Evolutionary conservation across 1,140 invertebrate genomes (phyloP), one percentile per base, ranked within the genome.

Genomic region (Eurytemora carolleeae): DNA sequence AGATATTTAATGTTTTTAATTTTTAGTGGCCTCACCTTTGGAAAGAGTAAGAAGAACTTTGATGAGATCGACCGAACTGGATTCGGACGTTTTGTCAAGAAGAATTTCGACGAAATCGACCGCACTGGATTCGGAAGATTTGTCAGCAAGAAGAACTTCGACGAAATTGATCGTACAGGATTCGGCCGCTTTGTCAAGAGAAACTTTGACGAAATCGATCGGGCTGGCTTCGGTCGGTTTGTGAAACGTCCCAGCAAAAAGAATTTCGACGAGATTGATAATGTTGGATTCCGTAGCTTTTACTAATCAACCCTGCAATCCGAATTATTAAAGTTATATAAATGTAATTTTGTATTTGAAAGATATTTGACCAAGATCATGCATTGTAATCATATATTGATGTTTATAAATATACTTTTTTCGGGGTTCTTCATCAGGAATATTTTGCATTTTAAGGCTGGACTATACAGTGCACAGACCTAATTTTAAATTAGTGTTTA

Each of bases 31-130:
- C 22, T 59, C 22, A 59, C 22, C 52, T 65, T 65, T 26, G 67
- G 67, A 18, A 60, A 59, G 53, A 24, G 61, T 26, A 67, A 76
- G 72, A 66, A 72, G 18, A 76, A 76, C 64, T 73, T 76, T 53
- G 76, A 77, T 54, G 74, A 77, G 63, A 77, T 78, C 59, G 72
- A 78, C 64, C 65, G 71, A 3, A 64, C 70, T 2, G 67, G 69
- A 24, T 75, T 76, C 59, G 69, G 68, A 59, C 58, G 57, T 69
- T 64, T 20, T 72, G 74, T 67, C 24, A 79, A 79, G 68, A 71
- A 74, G 55, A 79, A 80, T 68, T 80, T 81, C 21, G 75, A 79
- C 64, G 78, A 80, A 66, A 80, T 80, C 64, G 78, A 81, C 68
- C 72, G 74, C 17, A 75, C 75, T 63, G 78, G 77, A 24, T 80